Conservation (phyloP, 2,113 vertebrate genomes). For the Balaenoptera acutorostrata region DNA sequence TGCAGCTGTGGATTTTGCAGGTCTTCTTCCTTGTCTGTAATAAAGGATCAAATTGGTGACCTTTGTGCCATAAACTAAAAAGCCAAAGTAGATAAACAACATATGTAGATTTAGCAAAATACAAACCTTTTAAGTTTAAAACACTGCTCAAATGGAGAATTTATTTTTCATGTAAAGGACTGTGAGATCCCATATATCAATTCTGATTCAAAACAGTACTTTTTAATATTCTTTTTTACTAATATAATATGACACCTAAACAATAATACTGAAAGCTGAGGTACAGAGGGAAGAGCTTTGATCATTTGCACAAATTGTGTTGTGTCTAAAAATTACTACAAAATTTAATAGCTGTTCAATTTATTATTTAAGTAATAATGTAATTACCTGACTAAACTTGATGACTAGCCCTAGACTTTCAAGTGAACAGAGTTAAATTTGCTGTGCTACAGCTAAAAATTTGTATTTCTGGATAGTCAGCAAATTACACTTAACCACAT, state of each 20-base stretch:
- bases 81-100: not conserved
- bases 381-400: not conserved
- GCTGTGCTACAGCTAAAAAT: not conserved
- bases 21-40: not conserved
- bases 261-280: not conserved
- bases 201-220: not conserved
- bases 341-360: not conserved
- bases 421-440: not conserved
- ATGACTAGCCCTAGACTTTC: not conserved
- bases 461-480: not conserved
- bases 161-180: not conserved
- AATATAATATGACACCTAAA: not conserved
- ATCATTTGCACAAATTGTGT: not conserved
- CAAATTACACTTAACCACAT: not conserved
- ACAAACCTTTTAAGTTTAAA: not conserved
- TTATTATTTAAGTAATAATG: not conserved
- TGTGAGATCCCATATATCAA: not conserved
- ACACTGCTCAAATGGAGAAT: not conserved
- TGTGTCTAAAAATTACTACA: not conserved
- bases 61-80: not conserved
- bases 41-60: not conserved
- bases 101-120: not conserved
- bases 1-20: not conserved
- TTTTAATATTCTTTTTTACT: not conserved
- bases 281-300: not conserved